phyloP scores from a whole-genome alignment of 92 coral and sea anemone genomes.

The Muricea muricata region DNA sequence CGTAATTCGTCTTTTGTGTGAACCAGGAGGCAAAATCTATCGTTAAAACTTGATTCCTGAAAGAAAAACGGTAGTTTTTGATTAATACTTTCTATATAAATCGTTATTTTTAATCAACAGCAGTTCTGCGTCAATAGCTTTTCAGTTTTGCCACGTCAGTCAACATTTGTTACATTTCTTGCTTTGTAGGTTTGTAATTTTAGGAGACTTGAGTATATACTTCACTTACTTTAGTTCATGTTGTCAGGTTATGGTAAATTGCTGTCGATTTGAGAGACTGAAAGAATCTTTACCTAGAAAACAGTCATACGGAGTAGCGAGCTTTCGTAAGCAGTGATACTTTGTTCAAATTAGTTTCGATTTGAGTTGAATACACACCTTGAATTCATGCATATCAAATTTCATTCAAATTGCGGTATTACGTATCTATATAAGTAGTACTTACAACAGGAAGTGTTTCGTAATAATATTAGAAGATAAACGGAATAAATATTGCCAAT shows the following conservation, averaged over 20 bases:
- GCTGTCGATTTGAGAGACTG: background rate
- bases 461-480: no score
- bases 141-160: background rate
- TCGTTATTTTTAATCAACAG: background rate
- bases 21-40: background rate
- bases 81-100: no score
- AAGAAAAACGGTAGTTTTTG: no score
- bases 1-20: background rate
- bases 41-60: no score
- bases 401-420: background rate
- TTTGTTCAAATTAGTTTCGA: no score
- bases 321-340: background rate
- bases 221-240: background rate
- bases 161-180: background rate
- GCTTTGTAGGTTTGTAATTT: background rate
- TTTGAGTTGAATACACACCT: background rate
- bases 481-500: no score
- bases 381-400: background rate
- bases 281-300: no score
- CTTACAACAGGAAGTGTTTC: background rate
- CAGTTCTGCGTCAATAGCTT: background rate
- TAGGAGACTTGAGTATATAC: background rate
- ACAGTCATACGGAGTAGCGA: no score
- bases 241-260: background rate
- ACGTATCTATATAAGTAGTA: background rate